A percentile compares a stretch with the other conserved stretches of the same genome.
These are phyloP conservation scores for Blera fallax DNA, from an alignment of 2,888 invertebrate species.

Conservation along the genomic window DNA sequence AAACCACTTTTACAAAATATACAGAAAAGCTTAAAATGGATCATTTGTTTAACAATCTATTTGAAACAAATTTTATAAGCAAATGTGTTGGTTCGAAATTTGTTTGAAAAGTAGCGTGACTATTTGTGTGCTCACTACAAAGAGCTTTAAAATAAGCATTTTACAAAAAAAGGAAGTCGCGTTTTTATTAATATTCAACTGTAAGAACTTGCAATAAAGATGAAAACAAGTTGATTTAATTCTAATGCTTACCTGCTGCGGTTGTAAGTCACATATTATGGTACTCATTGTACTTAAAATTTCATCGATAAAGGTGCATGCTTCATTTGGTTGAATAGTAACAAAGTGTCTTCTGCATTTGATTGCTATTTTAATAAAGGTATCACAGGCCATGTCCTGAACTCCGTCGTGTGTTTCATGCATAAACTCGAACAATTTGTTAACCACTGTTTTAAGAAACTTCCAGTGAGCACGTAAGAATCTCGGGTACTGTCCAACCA, in stretches of 20 bases:
- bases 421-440: constrained; percentile 99
- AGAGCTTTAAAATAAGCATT: too few species aligned
- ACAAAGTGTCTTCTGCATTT: constrained; percentile 99
- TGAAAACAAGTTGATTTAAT: not conserved
- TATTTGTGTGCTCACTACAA: too few species aligned
- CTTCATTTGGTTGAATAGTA: constrained; percentile 96
- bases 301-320: constrained; percentile 99
- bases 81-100: too few species aligned
- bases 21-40: too few species aligned
- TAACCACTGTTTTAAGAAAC: constrained; percentile 99
- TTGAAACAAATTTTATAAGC: too few species aligned
- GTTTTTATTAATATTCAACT: too few species aligned
- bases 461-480: constrained; percentile 99
- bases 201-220: not conserved
- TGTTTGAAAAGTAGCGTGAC: too few species aligned
- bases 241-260: constrained; percentile 90
- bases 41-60: too few species aligned
- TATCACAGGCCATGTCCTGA: constrained; percentile 99
- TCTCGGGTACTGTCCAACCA: constrained; percentile 99
- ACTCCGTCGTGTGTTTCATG: constrained; percentile 99
- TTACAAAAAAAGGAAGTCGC: too few species aligned
- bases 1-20: too few species aligned
- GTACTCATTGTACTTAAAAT: constrained; percentile 97
- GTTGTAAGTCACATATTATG: constrained; percentile 99
- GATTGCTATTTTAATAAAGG: constrained; percentile 99